Evolutionary conservation across 2,797 vertebrate genomes (phyloP).

Genomic region (Sphenopsis melanotis): DNA sequence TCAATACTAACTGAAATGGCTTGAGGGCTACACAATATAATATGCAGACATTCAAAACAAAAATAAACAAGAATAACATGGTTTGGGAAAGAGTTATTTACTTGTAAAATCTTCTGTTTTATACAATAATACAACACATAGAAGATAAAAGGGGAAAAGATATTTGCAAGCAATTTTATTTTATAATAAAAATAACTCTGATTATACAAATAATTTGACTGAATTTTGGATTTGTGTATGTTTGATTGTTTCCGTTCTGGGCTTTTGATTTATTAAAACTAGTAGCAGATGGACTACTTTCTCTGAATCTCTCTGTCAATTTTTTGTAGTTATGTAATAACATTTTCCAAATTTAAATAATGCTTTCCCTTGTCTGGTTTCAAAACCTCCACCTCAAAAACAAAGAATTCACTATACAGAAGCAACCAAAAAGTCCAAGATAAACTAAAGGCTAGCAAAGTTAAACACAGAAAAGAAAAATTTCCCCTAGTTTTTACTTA

Average conservation of each 20-base stretch:
- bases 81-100: not conserved
- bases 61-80: not conserved
- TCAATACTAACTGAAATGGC: not conserved
- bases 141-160: not conserved
- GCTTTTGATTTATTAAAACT: conserved; percentile 34
- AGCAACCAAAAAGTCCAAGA: not conserved
- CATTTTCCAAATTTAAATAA: conserved; percentile 3
- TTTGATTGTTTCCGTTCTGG: not conserved
- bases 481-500: not conserved
- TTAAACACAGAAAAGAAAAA: not conserved
- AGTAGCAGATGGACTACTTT: conserved; percentile 21
- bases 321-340: conserved; percentile 4
- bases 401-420: not conserved
- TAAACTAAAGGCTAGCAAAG: not conserved
- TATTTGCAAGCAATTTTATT: not conserved
- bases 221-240: not conserved
- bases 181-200: not conserved
- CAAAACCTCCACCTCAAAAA: not conserved
- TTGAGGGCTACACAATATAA: not conserved
- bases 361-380: not conserved
- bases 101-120: not conserved
- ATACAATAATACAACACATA: not conserved
- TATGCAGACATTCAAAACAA: not conserved
- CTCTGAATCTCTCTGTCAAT: not conserved
- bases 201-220: not conserved